phyloP scores from a whole-genome alignment of 2,888 invertebrate genomes.

The Clitarchus hookeri region DNA sequence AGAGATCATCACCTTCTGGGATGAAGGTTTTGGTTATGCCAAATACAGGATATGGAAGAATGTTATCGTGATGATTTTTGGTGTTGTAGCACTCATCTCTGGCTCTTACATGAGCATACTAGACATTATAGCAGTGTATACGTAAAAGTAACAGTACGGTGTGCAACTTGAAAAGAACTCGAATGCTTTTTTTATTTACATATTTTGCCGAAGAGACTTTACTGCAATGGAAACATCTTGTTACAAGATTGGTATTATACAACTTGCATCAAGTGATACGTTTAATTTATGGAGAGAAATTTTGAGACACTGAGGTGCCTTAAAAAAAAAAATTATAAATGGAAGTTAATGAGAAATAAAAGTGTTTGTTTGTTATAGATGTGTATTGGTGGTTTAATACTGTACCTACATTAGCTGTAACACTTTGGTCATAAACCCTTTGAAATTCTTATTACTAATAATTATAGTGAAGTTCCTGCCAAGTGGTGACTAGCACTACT shows the following conservation, averaged over 20 bases:
- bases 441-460: no score
- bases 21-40: slow-evolving; percentile 71
- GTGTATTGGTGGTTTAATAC: neutral
- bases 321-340: neutral
- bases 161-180: no score
- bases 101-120: slow-evolving; percentile 72
- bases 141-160: no score
- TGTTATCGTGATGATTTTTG: slow-evolving; percentile 72
- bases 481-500: no score
- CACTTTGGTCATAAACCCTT: no score
- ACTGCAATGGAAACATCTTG: neutral
- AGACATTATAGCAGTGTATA: slow-evolving; percentile 58
- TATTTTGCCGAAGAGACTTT: neutral
- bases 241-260: slow-evolving; percentile 9
- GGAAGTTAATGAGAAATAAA: neutral
- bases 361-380: neutral
- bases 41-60: slow-evolving; percentile 80
- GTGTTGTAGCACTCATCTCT: slow-evolving; percentile 78
- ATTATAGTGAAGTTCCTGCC: no score
- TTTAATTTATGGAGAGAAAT: neutral
- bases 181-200: no score
- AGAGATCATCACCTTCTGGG: slow-evolving; percentile 85
- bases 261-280: neutral
- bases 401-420: no score
- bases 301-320: neutral